phyloP scores from a whole-genome alignment of 2,113 vertebrate genomes.

The Hippocampus guttulatus region DNA sequence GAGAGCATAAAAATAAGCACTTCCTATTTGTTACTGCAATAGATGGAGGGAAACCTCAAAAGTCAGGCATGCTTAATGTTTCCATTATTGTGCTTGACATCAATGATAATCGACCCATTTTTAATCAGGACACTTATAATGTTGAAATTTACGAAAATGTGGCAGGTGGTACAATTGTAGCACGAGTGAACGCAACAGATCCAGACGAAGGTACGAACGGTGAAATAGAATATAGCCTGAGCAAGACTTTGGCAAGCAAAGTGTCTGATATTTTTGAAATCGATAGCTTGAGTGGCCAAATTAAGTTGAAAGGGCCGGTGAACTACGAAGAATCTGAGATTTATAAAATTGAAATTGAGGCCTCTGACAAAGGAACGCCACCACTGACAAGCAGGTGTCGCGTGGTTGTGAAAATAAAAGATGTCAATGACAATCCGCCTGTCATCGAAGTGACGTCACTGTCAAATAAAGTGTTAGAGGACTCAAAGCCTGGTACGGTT shows the following conservation, averaged over 20 bases:
- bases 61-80: constrained; percentile 49
- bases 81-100: constrained; percentile 60
- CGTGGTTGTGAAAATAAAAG: constrained; percentile 30
- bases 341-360: constrained; percentile 58
- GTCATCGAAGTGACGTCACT: constrained; percentile 81
- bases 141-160: constrained; percentile 51
- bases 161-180: constrained; percentile 23
- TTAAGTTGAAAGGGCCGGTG: constrained; percentile 34
- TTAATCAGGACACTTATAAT: constrained; percentile 52
- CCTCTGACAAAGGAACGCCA: constrained; percentile 44
- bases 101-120: constrained; percentile 68
- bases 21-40: constrained; percentile 52
- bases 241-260: constrained; percentile 33
- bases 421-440: constrained; percentile 75
- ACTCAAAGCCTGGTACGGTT: constrained; percentile 48
- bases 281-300: constrained; percentile 32
- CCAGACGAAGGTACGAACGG: constrained; percentile 50
- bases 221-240: constrained; percentile 43
- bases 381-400: constrained; percentile 37
- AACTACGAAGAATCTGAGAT: constrained; percentile 47
- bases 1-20: constrained; percentile 46
- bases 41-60: constrained; percentile 66
- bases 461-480: constrained; percentile 73
- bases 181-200: constrained; percentile 42
- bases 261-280: constrained; percentile 44